Evolutionary conservation across 2,797 vertebrate genomes (phyloP), one percentile per base, ranked within the genome.

Genomic region (Malurus splendens): DNA sequence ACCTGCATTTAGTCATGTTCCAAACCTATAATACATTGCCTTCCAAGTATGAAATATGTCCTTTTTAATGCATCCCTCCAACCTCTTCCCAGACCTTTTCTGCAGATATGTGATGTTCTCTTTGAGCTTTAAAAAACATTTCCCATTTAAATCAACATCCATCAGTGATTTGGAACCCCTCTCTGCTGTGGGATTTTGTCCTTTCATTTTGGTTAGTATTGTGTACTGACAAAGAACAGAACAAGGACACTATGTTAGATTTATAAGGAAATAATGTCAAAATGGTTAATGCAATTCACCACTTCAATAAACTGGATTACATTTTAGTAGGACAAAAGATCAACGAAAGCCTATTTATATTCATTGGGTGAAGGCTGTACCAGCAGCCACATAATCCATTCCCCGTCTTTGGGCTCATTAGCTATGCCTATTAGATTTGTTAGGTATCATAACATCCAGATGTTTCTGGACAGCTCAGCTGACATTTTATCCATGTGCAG

Each of bases 271-370:
- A 95, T 90, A 95, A 94, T 96, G 95, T 96, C 96, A 96, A 96
- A 96, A 96, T 96, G 86, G 92, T 94, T 96, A 96, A 96, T 96
- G 94, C 72, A 97, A 93, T 96, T 97, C 94, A 95, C 94, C 96
- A 96, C 94, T 95, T 97, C 96, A 96, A 87, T 96, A 97, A 96
- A 95, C 95, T 95, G 91, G 89, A 96, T 96, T 96, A 95, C 78
- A 90, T 95, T 96, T 96, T 90, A 96, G 95, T 95, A 97, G 96
- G 95, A 96, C 94, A 94, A 97, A 97, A 97, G 95, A 97, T 96
- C 96, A 97, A 80, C 50, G 18, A 91, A 96, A 95, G 47, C 83
- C 92, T 93, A 96, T 97, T 97, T 96, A 95, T 97, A 97, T 97
- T 95, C 96, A 97, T 96, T 89, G 94, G 55, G 71, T 95, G 91